Evolutionary conservation across 2,888 invertebrate genomes (phyloP).

Genomic region (Dioctria rufipes): DNA sequence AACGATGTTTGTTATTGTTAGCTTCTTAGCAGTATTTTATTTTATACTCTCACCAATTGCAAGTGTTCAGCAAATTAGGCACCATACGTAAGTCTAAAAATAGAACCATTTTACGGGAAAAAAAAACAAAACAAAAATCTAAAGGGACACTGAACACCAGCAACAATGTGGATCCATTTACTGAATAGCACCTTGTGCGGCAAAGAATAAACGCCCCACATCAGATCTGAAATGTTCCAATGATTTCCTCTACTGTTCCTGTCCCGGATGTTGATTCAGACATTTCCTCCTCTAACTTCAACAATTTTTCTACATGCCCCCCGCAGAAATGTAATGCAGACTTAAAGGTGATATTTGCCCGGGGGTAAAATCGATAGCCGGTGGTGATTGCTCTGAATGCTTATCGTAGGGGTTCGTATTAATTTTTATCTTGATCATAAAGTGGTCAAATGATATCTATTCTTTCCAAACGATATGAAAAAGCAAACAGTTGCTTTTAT

Average conservation of each 20-base stretch:
- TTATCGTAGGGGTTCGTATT: constrained; percentile 1
- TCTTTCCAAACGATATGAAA: constrained; percentile 1
- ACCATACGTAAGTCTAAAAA: no score
- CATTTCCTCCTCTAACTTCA: constrained; percentile 11
- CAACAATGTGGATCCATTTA: neutral
- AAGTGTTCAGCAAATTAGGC: no score
- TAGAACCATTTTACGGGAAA: no score
- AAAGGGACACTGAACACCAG: no score
- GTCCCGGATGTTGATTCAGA: constrained; percentile 42
- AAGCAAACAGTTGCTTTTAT: constrained; percentile 32
- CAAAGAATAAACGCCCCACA: constrained; percentile 33
- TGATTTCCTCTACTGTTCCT: constrained; percentile 36
- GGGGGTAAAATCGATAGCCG: neutral
- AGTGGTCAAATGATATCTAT: constrained; percentile 2
- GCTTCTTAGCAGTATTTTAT: no score
- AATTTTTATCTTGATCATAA: constrained; percentile 21
- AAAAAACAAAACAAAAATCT: no score
- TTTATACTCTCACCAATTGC: no score
- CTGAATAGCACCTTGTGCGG: neutral
- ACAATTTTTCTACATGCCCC: no score
- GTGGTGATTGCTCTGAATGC: neutral
- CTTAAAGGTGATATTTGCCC: no score
- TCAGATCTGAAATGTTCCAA: constrained; percentile 36
- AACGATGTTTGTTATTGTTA: no score
- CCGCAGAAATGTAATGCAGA: no score